Evolutionary conservation across 2,113 vertebrate species (phyloP).

Genomic region (Mirounga angustirostris): DNA sequence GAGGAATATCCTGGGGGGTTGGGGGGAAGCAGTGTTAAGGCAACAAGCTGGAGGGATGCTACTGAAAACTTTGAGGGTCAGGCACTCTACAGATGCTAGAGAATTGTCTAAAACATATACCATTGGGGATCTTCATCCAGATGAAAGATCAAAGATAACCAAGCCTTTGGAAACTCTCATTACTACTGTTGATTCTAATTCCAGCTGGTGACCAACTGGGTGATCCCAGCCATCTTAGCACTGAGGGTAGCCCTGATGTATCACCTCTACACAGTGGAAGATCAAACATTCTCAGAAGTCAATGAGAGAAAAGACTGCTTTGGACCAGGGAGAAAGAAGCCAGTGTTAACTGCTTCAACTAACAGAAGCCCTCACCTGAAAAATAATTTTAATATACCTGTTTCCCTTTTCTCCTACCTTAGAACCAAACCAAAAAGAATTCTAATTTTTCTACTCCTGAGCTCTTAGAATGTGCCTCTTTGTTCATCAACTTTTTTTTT

Average conservation of each 20-base stretch:
- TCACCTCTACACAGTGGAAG: constrained; percentile 88
- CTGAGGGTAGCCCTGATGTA: constrained; percentile 92
- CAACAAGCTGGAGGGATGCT: neutral
- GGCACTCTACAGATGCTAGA: neutral
- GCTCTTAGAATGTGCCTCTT: constrained; percentile 81
- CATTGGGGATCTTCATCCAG: neutral
- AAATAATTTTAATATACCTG: constrained; percentile 52
- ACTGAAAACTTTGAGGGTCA: neutral
- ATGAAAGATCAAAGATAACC: neutral
- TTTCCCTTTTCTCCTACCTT: neutral
- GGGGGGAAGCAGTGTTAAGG: neutral
- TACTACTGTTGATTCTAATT: constrained; percentile 84
- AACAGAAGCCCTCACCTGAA: constrained; percentile 69
- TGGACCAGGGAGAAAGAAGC: constrained; percentile 62
- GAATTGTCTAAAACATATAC: neutral
- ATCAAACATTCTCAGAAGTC: constrained; percentile 80
- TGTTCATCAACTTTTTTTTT: constrained; percentile 38
- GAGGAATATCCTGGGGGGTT: constrained; percentile 86
- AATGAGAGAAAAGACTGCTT: constrained; percentile 58
- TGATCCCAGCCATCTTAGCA: constrained; percentile 91
- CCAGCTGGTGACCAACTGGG: constrained; percentile 93
- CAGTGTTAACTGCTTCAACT: neutral
- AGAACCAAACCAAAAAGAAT: constrained; percentile 45
- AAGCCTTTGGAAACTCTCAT: constrained; percentile 84
- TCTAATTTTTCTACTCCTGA: constrained; percentile 59